These are phyloP conservation scores for Hyaena hyaena DNA, from an alignment of 2,113 vertebrate genomes.

Conservation along the genomic window DNA sequence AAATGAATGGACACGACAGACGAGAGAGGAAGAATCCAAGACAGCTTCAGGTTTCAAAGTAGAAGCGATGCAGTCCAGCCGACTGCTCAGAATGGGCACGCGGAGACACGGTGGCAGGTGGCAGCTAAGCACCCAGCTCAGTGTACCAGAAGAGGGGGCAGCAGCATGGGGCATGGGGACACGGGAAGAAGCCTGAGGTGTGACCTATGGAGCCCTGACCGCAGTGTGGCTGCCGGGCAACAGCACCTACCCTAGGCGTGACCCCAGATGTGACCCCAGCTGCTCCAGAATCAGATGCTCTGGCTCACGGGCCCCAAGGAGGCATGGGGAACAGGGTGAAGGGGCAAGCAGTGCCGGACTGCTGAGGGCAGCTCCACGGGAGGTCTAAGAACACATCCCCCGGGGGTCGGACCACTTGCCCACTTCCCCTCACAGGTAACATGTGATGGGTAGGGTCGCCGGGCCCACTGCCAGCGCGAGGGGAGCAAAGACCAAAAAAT, in stretches of 20 bases:
- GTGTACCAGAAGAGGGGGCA: neutral
- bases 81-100: neutral
- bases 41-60: neutral
- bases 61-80: neutral
- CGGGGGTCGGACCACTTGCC: fast-evolving
- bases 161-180: neutral
- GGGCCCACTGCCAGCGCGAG: neutral
- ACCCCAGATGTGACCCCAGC: neutral
- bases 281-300: neutral
- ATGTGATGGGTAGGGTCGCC: neutral
- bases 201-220: neutral
- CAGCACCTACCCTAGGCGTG: too few relatives aligned
- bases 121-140: neutral
- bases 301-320: neutral
- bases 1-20: neutral
- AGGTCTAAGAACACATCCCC: neutral
- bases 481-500: neutral
- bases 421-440: too few relatives aligned
- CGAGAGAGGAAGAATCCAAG: too few relatives aligned
- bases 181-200: neutral
- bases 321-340: neutral
- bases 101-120: neutral
- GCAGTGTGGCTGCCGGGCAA: neutral
- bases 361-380: too few relatives aligned
- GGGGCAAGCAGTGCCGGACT: too few relatives aligned